A percentile compares a stretch with the other conserved stretches of the same genome.
Evolutionary conservation across 2,113 vertebrate species (phyloP).

Genomic region (Paraplagusia blochii): DNA sequence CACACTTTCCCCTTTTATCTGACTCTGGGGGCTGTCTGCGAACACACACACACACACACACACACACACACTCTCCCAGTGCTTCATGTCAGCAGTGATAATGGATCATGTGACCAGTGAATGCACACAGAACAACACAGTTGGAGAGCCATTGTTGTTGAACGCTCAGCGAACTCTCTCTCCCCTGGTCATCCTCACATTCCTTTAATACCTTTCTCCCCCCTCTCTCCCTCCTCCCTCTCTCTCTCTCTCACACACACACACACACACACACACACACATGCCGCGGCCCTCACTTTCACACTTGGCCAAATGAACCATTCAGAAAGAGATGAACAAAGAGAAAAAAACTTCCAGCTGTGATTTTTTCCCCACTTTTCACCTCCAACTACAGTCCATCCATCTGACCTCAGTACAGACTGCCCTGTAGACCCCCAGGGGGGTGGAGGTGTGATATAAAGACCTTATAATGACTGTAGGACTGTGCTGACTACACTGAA

Average conservation of each 20-base stretch:
- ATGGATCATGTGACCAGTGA: slow-evolving; percentile 64
- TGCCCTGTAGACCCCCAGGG: too few relatives aligned
- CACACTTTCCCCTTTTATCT: slow-evolving; percentile 7
- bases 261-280: slow-evolving; percentile 5
- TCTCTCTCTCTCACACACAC: slow-evolving; percentile 4
- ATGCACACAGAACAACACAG: slow-evolving; percentile 62
- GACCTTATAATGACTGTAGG: too few relatives aligned
- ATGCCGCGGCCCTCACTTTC: slow-evolving; percentile 6
- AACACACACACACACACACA: slow-evolving; percentile 10
- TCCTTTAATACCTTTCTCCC: slow-evolving; percentile 60
- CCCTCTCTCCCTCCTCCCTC: not conserved
- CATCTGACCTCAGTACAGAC: too few relatives aligned
- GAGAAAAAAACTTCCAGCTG: slow-evolving; percentile 40
- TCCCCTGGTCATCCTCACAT: slow-evolving; percentile 52
- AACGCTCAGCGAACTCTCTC: slow-evolving; percentile 51
- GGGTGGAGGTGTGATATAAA: too few relatives aligned
- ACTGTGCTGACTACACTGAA: too few relatives aligned
- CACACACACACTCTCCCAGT: slow-evolving; percentile 39
- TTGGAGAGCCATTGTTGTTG: slow-evolving; percentile 62
- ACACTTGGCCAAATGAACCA: slow-evolving; percentile 49
- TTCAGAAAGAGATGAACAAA: slow-evolving; percentile 10
- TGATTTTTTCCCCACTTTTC: not conserved
- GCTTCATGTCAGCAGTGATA: slow-evolving; percentile 63
- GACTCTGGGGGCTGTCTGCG: slow-evolving; percentile 10
- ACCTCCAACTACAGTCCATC: too few relatives aligned